phyloP scores from a whole-genome alignment of 2,113 vertebrate species.

The Sander lucioperca region DNA sequence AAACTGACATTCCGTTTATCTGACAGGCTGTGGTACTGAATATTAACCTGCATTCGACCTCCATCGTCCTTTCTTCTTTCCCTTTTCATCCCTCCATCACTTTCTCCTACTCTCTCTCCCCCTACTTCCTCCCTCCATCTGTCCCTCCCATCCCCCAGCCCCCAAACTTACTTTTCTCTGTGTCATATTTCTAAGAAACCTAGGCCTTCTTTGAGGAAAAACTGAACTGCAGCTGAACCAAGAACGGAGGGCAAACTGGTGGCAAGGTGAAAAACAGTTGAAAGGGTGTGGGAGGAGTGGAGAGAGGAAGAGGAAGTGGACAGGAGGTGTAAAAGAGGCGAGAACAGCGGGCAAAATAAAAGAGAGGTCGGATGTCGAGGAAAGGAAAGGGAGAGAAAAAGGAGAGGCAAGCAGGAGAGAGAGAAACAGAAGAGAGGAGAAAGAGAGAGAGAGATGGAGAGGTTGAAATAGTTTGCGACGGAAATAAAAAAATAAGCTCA shows the following conservation, averaged over 20 bases:
- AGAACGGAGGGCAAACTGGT: constrained; percentile 43
- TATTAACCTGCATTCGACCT: constrained; percentile 73
- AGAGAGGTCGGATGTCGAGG: constrained; percentile 8
- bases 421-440: neutral
- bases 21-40: constrained; percentile 58
- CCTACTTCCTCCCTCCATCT: neutral
- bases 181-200: constrained; percentile 15
- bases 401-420: neutral
- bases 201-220: constrained; percentile 14
- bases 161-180: neutral
- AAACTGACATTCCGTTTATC: constrained; percentile 62
- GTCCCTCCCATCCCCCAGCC: neutral
- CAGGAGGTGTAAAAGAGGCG: constrained; percentile 53
- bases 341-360: constrained; percentile 26
- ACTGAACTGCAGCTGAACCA: constrained; percentile 63
- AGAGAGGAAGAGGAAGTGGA: constrained; percentile 35
- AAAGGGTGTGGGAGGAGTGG: constrained; percentile 41
- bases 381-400: constrained; percentile 1
- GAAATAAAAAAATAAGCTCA: constrained; percentile 15
- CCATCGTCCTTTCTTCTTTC: constrained; percentile 45
- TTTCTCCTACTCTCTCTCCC: neutral
- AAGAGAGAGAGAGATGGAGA: constrained; percentile 28
- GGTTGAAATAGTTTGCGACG: neutral
- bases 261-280: constrained; percentile 66
- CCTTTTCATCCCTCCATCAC: constrained; percentile 38